Base-by-base conservation (phyloP, 2,797 vertebrate genomes). In the Propithecus perrieri region DNA sequence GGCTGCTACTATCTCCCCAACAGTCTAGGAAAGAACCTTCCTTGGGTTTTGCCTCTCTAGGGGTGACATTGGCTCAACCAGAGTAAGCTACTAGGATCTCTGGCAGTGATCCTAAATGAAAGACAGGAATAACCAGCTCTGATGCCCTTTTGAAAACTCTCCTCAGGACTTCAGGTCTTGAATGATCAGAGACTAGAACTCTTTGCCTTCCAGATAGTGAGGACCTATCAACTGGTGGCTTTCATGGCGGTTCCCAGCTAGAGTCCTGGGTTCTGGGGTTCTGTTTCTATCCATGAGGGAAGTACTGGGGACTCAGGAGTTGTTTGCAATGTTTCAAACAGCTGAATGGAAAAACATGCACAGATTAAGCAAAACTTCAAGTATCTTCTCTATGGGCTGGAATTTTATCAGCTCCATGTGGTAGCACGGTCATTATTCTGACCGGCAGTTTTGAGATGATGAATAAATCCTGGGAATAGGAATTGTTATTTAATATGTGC, bases 401-500 rank as follows among this genome's bases (percentile, higher is more conserved):
- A 93, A 88, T 96, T 79, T 78, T 89, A 94, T 97, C 93, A 74
- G 93, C 65, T 89, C 76, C 38, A 2, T 15, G 22, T 26, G 38
- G 80, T 7, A 41, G 55, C 50, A 86, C 43, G 79, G 80, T 41
- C 41, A 26, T 67, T 38, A 7, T 79, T 72, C 79, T 50, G 81
- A 85, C 69, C 89, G 91, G 79, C 67, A 89, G 35, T 80, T 95
- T 67, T 63, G 92, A 93, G 86, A 95, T 88, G 95, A 90, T 79
- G 94, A 94, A 96, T 38, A 89, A 85, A 89, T 79, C 75, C 84
- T 65, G 71, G 88, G 89, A 92, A 84, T 86, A 81, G 87, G 79
- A 94, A 95, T 63, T 65, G 83, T 89, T 89, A 92, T 79, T 96
- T 96, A 78, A 87, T 90, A 94, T 53, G 78, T 11, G 33, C n/a